These are phyloP conservation scores for Crocodylus rhombifer DNA, from an alignment of 2,797 vertebrate genomes.

Conservation along the genomic window DNA sequence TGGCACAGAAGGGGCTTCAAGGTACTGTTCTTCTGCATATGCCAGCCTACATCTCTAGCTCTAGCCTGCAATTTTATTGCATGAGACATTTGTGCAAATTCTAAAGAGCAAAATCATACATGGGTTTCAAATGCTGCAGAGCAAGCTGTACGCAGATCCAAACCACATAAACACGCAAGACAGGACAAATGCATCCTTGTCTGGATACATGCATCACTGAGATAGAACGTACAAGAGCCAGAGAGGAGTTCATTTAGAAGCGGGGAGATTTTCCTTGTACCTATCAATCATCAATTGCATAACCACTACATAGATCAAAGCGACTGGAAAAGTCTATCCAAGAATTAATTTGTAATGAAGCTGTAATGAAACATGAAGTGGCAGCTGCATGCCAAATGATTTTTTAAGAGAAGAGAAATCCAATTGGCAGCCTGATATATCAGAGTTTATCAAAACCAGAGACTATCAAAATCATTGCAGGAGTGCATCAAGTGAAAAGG, in stretches of 20 bases:
- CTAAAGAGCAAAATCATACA: neutral
- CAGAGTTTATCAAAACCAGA: neutral
- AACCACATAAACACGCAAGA: fast-evolving
- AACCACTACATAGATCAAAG: neutral
- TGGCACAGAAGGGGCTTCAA: neutral
- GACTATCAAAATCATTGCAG: neutral
- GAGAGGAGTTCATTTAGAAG: neutral
- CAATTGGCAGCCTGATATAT: neutral
- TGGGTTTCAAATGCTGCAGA: neutral
- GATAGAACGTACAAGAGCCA: neutral
- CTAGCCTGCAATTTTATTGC: neutral
- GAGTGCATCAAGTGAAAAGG: fast-evolving
- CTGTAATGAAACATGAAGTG: neutral
- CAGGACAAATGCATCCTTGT: fast-evolving
- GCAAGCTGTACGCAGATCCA: neutral
- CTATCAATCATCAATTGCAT: neutral
- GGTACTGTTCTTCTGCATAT: fast-evolving
- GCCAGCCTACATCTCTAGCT: neutral
- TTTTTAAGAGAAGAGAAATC: neutral
- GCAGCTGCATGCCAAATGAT: no score
- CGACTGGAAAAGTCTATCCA: neutral
- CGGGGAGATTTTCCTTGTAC: neutral
- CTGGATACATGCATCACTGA: neutral
- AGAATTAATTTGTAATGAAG: neutral
- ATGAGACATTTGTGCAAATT: neutral